Percentiles rank a stretch among this genome's conserved stretches.
Conservation (phyloP, 2,797 vertebrate genomes). For the Thaleichthys pacificus region DNA sequence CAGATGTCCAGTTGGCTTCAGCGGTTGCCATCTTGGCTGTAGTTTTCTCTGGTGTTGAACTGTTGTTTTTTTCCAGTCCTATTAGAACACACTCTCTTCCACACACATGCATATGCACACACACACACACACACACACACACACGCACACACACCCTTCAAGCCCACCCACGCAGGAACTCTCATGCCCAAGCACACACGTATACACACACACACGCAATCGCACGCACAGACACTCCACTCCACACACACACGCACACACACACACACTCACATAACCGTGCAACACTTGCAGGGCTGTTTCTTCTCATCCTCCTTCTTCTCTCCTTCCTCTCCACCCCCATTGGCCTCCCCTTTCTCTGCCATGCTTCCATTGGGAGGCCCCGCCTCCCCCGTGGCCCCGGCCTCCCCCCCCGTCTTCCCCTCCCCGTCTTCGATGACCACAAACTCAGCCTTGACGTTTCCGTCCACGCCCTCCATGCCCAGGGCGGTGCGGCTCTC, state of each 20-base stretch:
- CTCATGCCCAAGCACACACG: constrained; percentile 22
- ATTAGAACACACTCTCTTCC: constrained; percentile 35
- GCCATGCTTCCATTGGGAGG: constrained; percentile 88
- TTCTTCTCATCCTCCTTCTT: constrained; percentile 84
- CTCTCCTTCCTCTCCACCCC: constrained; percentile 67
- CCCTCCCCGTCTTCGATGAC: constrained; percentile 87
- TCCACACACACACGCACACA: constrained; percentile 19
- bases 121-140: constrained; percentile 19
- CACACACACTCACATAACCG: constrained; percentile 84
- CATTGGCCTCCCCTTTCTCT: constrained; percentile 73
- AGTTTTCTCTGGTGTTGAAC: constrained; percentile 31
- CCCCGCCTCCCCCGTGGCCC: constrained; percentile 68
- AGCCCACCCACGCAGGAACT: constrained; percentile 16
- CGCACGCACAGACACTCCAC: constrained; percentile 4
- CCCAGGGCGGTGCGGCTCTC: constrained; percentile 84
- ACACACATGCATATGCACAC: constrained; percentile 2
- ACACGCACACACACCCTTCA: constrained; percentile 23
- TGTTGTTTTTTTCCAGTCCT: constrained; percentile 59
- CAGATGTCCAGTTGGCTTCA: constrained; percentile 61
- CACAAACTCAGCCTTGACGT: constrained; percentile 93
- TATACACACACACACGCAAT: constrained; percentile 13
- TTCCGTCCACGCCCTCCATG: constrained; percentile 79
- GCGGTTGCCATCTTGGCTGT: constrained; percentile 40
- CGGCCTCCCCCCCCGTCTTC: constrained; percentile 65
- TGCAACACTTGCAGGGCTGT: constrained; percentile 93